phyloP scores from a whole-genome alignment of 1,140 invertebrate genomes.

The Sarcophaga bullata region DNA sequence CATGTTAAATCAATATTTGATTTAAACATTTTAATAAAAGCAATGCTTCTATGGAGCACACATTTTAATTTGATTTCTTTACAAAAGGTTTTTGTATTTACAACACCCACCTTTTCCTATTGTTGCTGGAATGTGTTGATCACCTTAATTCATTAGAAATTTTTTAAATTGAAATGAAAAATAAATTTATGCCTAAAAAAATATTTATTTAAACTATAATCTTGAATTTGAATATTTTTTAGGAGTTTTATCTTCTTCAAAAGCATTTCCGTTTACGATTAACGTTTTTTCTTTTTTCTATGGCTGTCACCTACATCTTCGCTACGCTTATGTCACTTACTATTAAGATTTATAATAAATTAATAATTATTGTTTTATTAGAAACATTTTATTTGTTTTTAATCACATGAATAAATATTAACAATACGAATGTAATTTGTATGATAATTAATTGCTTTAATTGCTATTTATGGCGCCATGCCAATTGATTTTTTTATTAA shows the following conservation, averaged over 20 bases:
- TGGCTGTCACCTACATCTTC: no score
- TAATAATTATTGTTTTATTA: not conserved
- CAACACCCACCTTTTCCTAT: not conserved
- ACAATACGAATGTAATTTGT: not conserved
- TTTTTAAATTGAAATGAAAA: not conserved
- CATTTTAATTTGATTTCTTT: not conserved
- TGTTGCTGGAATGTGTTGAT: not conserved
- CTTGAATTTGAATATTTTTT: not conserved
- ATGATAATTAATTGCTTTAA: slow-evolving; percentile 1
- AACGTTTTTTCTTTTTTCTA: not conserved
- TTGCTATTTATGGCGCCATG: not conserved
- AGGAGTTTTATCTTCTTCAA: not conserved
- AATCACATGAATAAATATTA: not conserved
- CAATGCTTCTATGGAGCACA: no score
- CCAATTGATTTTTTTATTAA: not conserved
- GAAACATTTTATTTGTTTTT: slow-evolving; percentile 13
- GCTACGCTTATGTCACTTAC: no score
- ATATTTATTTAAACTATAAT: not conserved
- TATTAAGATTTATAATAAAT: not conserved
- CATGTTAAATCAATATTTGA: slow-evolving; percentile 5
- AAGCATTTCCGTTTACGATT: slow-evolving; percentile 3
- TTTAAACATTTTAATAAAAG: not conserved
- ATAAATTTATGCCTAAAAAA: not conserved
- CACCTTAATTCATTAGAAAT: not conserved
- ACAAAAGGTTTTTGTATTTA: not conserved